Base-by-base conservation (phyloP, 2,888 invertebrate species). In the Drosophila fulvimacula region DNA sequence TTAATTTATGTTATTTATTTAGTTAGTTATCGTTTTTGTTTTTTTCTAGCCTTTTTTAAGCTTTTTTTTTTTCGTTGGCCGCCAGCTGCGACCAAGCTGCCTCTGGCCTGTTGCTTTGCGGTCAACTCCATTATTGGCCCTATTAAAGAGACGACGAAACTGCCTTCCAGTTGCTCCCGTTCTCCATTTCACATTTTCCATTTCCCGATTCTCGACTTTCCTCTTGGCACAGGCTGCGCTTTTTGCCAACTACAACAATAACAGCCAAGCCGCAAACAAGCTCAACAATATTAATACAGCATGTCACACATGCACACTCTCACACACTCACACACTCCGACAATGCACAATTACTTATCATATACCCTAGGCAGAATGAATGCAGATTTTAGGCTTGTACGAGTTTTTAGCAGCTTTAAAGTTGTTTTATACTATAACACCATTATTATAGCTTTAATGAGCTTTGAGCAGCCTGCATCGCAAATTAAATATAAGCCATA, bases 1-100 rank as follows among this genome's bases (percentile, higher is more conserved):
- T 82, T 82, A 82, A 82, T 82, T 82, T 88, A 82, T 82, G 88
- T 82, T 88, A 82, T 82, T 82, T 82, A 88, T 88, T 85, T 82
- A 82, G 82, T 88, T 88, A 88, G 88, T 82, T 88, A 82, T 82
- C 70, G 88, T 77, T 88, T 85, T 73, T 77, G 74, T 30, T 74
- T 64, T 42, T 48, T 39, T 24, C 13, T 19, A 19, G 41, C 32
- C 55, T 27, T 64, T 41, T 10, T 27, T 17, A 13, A 0, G 21
- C 17, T 24, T 15, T 36, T 58, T 39, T 21, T 58, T 30, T 36
- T 41, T 17, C 19, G 42, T 15, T 32, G 24, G 38, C 27, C 36
- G 10, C 34, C 56, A 30, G 44, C 34, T 42, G 51, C 53, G 62
- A 52, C 41, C 72, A 59, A 13, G 74, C 62, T 62, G 77, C 51